These are phyloP conservation scores for Biston stratarius DNA, from an alignment of 2,888 invertebrate genomes.

Conservation along the genomic window DNA sequence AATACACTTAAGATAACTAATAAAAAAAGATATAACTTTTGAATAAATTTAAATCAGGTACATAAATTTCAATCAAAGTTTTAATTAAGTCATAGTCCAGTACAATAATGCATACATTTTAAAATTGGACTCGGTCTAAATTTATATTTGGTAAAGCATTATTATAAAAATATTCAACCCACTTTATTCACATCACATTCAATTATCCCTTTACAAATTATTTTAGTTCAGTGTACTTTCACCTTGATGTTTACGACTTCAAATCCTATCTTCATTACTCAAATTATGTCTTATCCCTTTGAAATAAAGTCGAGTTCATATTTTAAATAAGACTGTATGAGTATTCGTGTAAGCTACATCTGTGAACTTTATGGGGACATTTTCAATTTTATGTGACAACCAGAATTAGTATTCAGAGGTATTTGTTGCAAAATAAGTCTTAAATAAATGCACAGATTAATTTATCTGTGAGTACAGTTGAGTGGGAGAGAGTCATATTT, in stretches of 20 bases:
- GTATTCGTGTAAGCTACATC: neutral
- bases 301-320: constrained; percentile 39
- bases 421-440: constrained; percentile 18
- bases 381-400: constrained; percentile 22
- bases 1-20: too few relatives aligned
- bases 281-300: constrained; percentile 25
- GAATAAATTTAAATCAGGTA: too few relatives aligned
- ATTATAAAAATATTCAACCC: constrained; percentile 5
- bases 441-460: neutral
- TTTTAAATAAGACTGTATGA: neutral
- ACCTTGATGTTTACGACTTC: constrained; percentile 11
- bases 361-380: constrained; percentile 20
- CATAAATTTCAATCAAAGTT: too few relatives aligned
- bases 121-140: neutral
- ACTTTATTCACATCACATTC: constrained; percentile 2
- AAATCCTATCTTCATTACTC: constrained; percentile 3
- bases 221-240: constrained; percentile 15
- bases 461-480: neutral
- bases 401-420: constrained; percentile 19
- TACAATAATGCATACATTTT: too few relatives aligned
- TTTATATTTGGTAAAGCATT: neutral
- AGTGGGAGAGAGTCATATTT: neutral
- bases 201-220: constrained; percentile 19
- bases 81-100: too few relatives aligned
- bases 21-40: too few relatives aligned